Base-by-base conservation (phyloP, 2,888 invertebrate species). In the Xanthorhoe spadicearia region DNA sequence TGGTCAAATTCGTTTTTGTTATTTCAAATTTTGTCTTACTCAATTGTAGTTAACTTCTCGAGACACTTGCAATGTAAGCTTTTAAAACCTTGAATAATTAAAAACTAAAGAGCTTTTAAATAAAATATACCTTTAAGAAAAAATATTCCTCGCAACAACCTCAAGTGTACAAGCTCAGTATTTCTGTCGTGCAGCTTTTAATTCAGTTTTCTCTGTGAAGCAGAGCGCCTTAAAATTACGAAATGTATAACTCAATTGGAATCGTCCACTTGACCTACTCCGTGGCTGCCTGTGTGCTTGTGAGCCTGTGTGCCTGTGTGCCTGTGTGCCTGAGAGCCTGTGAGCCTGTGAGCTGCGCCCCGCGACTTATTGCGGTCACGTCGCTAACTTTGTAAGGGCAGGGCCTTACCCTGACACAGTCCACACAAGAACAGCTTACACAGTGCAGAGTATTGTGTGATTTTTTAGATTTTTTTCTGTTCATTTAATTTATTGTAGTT, bases 301-400 rank as follows among this genome's bases (percentile, higher is more conserved):
- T n/a, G n/a, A n/a, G n/a, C n/a, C n/a, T n/a, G n/a, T n/a, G n/a
- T n/a, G n/a, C n/a, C n/a, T n/a, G n/a, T n/a, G n/a, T n/a, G n/a
- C n/a, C n/a, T n/a, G n/a, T n/a, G n/a, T n/a, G n/a, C n/a, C n/a
- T n/a, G n/a, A n/a, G n/a, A n/a, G n/a, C n/a, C n/a, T n/a, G n/a
- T n/a, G n/a, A n/a, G n/a, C n/a, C n/a, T n/a, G n/a, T n/a, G n/a
- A n/a, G n/a, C n/a, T n/a, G n/a, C n/a, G n/a, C n/a, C n/a, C 46
- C 61, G 54, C 53, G 59, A 55, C 62, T 46, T 66, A 61, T 69
- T 64, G 69, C 68, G 68, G 65, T 63, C 66, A 65, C 69, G 60
- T 64, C 63, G 60, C 59, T 54, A 55, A 59, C 55, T 66, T 43
- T 15, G 55, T 19, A 43, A 51, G 56, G 57, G 49, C 38, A 13